Conservation (phyloP, 2,797 vertebrate genomes). For the Periparus ater region DNA sequence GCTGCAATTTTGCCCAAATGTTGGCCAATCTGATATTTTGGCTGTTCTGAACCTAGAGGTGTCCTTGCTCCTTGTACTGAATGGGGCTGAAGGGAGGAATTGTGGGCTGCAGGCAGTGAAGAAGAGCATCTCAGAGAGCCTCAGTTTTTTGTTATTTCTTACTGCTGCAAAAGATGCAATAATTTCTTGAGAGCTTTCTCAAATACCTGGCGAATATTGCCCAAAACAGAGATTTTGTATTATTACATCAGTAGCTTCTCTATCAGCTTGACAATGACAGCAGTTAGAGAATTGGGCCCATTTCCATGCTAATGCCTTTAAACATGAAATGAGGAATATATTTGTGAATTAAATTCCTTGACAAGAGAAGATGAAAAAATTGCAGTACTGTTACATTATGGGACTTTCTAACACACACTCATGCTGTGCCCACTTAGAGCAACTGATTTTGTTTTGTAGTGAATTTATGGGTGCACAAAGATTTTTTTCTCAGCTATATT, state of each 20-base stretch:
- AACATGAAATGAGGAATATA: background rate
- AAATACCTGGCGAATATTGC: background rate
- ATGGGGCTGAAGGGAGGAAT: fast-evolving
- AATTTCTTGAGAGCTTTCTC: background rate
- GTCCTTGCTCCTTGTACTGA: background rate
- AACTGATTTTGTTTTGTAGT: background rate
- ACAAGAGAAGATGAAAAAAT: background rate
- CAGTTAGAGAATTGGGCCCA: background rate
- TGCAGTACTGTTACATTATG: background rate
- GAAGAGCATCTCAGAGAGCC: background rate
- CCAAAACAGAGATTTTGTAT: background rate
- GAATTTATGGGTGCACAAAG: background rate
- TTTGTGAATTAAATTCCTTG: background rate
- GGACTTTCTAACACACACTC: background rate
- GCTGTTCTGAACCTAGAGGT: background rate
- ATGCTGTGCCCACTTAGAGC: background rate
- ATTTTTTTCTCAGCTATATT: background rate
- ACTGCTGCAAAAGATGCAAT: background rate
- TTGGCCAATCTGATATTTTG: background rate
- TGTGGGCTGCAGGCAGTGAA: background rate
- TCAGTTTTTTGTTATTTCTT: background rate
- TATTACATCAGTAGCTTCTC: background rate
- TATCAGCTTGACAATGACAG: background rate
- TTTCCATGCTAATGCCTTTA: background rate
- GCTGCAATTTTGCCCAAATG: background rate